Evolutionary conservation across 2,797 vertebrate genomes (phyloP), one percentile per base, ranked within the genome.

Genomic region (Borostomias antarcticus): DNA sequence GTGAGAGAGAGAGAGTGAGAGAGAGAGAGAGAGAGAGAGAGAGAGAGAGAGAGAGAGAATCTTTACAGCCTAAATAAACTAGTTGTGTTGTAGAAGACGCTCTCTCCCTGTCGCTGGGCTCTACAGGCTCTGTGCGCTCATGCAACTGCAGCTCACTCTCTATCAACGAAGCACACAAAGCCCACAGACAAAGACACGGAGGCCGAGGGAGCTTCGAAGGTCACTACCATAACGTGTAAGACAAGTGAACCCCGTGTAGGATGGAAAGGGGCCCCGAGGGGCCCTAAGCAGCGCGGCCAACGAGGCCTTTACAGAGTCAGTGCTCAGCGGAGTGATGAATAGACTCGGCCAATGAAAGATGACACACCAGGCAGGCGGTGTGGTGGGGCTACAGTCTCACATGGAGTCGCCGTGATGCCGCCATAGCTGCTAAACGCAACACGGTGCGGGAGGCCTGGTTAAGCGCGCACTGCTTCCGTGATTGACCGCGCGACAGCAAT

Each of bases 151-250:
- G 13, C n/a, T 15, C 40, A 3, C 40, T 4, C 15, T 45, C 13
- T 45, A 15, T n/a, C 40, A 15, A 5, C 13, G 40, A 45, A 11
- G 51, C 54, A 57, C 30, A 73, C 61, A 68, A 69, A 53, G 26
- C 15, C 28, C 32, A 50, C 51, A 65, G n/a, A 54, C 23, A 23
- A 45, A 59, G 56, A 67, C 32, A 33, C 5, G 9, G 15, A 62
- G 58, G 67, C 11, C 33, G 23, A 58, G 66, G 26, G 30, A 57
- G 64, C 67, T 37, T 30, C 47, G 54, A 57, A 72, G 62, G 40
- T 54, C 43, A 32, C 58, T 28, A 40, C 43, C 19, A 19, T 52
- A 51, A 35, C 9, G 33, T 62, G 62, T n/a, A 5, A 35, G 58
- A 66, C 58, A 35, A n/a, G 37, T 54, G 58, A 47, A 25, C 40